A percentile compares a stretch with the other conserved stretches of the same genome.
Conservation (phyloP, 2,797 vertebrate species). For the Ambastaia sidthimunki region DNA sequence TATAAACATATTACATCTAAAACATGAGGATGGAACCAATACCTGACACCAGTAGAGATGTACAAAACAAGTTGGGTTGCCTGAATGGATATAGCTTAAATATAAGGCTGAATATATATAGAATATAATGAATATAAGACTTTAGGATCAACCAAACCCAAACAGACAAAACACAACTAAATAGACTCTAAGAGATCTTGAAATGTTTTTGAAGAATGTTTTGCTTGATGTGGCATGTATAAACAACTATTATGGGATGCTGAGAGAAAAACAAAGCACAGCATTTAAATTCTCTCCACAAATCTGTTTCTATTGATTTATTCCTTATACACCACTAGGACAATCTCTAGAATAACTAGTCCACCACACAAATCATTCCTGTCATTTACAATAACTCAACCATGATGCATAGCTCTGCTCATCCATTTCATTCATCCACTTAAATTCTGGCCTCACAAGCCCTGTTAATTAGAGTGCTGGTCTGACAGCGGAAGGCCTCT, state of each 20-base stretch:
- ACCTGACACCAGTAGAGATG: neutral
- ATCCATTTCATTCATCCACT: constrained; percentile 49
- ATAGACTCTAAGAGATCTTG: too few relatives aligned
- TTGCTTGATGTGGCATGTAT: too few relatives aligned
- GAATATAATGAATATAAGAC: too few relatives aligned
- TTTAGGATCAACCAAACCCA: too few relatives aligned
- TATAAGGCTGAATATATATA: too few relatives aligned
- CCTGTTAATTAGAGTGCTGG: constrained; percentile 71
- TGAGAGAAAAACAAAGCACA: neutral
- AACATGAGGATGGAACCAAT: neutral
- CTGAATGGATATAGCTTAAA: neutral
- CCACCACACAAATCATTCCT: neutral
- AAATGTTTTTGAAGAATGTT: too few relatives aligned
- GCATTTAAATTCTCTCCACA: too few relatives aligned
- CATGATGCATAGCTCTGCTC: constrained; percentile 49
- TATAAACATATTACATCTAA: neutral
- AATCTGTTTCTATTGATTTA: neutral
- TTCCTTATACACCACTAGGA: neutral
- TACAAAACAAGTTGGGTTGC: neutral
- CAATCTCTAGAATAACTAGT: neutral
- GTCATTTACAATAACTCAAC: neutral
- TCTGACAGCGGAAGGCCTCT: constrained; percentile 42
- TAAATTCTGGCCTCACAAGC: constrained; percentile 60
- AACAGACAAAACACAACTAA: too few relatives aligned
- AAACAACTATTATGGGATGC: too few relatives aligned